Conservation (phyloP, 2,113 vertebrate genomes). For the Chlamydotis undulata region DNA sequence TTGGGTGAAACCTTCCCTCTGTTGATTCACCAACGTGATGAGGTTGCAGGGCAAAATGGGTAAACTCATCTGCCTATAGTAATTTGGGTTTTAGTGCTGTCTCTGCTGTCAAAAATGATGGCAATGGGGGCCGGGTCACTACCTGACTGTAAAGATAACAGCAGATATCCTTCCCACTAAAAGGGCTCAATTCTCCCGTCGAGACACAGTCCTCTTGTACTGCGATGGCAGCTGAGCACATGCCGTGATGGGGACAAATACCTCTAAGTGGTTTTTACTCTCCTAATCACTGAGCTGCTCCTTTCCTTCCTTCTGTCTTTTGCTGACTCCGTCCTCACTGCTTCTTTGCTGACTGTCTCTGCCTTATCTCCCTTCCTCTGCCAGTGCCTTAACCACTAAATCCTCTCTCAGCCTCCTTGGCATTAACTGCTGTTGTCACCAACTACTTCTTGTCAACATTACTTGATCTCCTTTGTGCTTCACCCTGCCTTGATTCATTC, state of each 20-base stretch:
- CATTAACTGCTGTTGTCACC: conserved; percentile 54
- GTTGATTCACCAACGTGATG: accelerated
- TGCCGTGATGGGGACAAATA: neutral
- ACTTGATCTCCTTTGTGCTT: conserved; percentile 17
- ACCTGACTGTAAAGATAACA: neutral
- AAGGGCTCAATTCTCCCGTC: neutral
- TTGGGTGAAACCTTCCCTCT: neutral
- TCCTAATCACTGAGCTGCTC: neutral
- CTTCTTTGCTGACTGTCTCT: neutral
- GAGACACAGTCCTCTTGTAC: neutral
- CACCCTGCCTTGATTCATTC: conserved; percentile 24
- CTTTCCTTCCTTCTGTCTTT: neutral
- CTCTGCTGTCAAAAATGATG: neutral
- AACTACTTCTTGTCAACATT: conserved; percentile 44
- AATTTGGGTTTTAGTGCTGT: neutral
- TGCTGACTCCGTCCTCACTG: neutral
- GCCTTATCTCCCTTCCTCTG: neutral
- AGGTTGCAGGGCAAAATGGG: neutral
- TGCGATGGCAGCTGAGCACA: neutral
- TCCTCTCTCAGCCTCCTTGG: neutral
- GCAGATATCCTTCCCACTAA: neutral
- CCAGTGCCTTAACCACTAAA: conserved; percentile 16
- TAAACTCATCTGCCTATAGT: neutral
- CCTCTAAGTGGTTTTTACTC: neutral
- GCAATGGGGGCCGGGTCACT: neutral